phyloP scores from a whole-genome alignment of 2,113 vertebrate genomes.

The Pygathrix nemaeus region DNA sequence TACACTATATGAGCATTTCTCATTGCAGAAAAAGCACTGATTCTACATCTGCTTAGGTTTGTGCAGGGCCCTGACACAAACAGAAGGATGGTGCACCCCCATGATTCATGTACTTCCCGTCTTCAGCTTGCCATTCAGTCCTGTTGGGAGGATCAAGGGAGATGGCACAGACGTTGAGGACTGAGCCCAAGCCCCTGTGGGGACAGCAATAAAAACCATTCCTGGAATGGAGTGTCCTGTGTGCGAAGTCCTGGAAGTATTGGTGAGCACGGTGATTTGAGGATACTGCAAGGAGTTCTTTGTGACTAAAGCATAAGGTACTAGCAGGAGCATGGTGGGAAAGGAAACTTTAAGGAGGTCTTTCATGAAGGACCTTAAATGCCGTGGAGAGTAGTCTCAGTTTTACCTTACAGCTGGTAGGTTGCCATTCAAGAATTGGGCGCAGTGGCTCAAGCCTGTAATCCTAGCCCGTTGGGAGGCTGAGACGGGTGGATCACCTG shows the following conservation, averaged over 20 bases:
- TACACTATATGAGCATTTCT: not conserved
- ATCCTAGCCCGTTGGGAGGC: no score
- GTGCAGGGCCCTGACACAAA: not conserved
- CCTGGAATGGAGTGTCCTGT: not conserved
- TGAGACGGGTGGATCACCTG: no score
- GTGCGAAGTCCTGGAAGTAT: not conserved
- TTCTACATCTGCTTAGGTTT: not conserved
- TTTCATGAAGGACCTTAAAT: not conserved
- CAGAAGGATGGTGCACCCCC: accelerated
- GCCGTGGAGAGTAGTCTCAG: not conserved
- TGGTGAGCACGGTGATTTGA: not conserved
- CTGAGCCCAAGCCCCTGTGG: not conserved
- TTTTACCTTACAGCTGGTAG: no score
- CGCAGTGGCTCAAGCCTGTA: no score
- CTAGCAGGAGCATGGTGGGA: accelerated
- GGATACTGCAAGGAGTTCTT: not conserved
- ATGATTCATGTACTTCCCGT: accelerated
- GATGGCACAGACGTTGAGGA: no score
- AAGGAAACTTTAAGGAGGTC: not conserved
- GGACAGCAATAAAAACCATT: not conserved
- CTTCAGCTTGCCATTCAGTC: not conserved
- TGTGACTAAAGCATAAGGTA: not conserved
- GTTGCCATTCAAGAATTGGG: not conserved
- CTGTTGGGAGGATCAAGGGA: not conserved
- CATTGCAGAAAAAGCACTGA: not conserved